Evolutionary conservation across 2,113 vertebrate species (phyloP).

Genomic region (Lontra canadensis): DNA sequence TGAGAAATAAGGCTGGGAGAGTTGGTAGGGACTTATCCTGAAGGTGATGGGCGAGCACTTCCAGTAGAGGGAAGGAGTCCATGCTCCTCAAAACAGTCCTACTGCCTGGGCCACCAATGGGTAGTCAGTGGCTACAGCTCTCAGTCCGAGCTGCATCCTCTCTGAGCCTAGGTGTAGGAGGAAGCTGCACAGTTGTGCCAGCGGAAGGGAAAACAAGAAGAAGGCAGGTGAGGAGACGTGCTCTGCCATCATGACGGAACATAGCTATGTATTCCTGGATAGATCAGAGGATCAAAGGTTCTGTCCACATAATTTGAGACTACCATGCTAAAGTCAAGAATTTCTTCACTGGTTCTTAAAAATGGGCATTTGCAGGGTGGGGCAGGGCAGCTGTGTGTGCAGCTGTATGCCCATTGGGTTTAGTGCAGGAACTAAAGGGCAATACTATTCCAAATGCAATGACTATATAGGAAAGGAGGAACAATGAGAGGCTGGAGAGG

Average conservation of each 20-base stretch:
- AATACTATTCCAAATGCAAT: not conserved
- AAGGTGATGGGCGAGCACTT: not conserved
- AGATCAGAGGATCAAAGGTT: not conserved
- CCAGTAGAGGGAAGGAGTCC: not conserved
- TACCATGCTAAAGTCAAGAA: not conserved
- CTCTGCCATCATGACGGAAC: not conserved
- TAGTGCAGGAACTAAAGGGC: no score
- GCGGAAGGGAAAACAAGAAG: not conserved
- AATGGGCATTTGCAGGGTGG: not conserved
- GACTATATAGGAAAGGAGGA: not conserved
- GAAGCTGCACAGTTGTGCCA: rapidly evolving
- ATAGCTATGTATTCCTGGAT: not conserved
- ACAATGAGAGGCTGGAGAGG: not conserved
- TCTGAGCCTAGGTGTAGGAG: not conserved
- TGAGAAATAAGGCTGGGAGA: not conserved
- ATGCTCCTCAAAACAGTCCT: not conserved
- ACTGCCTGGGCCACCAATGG: no score
- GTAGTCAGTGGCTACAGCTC: not conserved
- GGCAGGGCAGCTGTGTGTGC: not conserved
- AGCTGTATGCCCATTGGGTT: not conserved
- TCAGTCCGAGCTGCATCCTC: not conserved
- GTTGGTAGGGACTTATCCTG: not conserved
- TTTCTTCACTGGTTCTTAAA: not conserved
- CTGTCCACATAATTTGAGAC: not conserved
- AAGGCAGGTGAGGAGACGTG: not conserved